Percentiles rank a stretch among this genome's conserved stretches.
These are phyloP conservation scores for Lamprotornis superbus DNA, from an alignment of 2,113 vertebrate species.

Conservation along the genomic window DNA sequence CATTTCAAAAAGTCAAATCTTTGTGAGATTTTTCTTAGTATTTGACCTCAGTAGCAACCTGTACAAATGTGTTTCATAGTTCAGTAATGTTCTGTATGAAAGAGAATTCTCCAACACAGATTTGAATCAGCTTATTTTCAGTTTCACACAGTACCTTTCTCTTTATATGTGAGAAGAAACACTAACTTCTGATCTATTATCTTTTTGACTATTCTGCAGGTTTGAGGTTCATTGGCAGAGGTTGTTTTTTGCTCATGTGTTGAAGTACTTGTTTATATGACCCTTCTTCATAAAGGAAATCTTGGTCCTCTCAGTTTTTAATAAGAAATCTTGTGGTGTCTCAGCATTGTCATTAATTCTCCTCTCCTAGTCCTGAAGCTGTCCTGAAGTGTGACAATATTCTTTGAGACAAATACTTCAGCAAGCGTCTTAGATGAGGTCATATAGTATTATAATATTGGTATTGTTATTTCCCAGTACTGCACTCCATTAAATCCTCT, in stretches of 20 bases:
- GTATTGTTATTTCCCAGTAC: background rate
- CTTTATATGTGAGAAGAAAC: background rate
- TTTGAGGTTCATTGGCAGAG: background rate
- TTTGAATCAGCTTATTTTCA: background rate
- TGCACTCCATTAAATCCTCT: background rate
- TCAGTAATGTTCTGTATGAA: background rate
- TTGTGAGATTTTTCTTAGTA: background rate
- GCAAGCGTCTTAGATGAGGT: background rate
- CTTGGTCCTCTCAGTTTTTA: background rate
- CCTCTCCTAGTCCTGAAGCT: background rate
- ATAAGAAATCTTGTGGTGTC: background rate
- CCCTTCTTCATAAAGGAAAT: background rate
- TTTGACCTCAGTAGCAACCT: background rate
- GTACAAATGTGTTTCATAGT: background rate
- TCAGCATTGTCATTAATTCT: background rate
- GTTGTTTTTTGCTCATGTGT: rapidly evolving
- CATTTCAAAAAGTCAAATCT: background rate
- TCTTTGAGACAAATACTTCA: background rate
- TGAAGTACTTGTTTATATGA: background rate
- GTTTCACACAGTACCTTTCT: background rate
- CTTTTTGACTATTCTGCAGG: background rate
- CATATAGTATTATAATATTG: background rate
- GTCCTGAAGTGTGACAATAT: background rate
- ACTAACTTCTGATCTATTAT: background rate
- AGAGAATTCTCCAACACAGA: background rate